Percentiles rank a stretch among this genome's conserved stretches.
These are phyloP conservation scores for Tarsius wallacei DNA, from an alignment of 2,797 vertebrate species.

Conservation along the genomic window DNA sequence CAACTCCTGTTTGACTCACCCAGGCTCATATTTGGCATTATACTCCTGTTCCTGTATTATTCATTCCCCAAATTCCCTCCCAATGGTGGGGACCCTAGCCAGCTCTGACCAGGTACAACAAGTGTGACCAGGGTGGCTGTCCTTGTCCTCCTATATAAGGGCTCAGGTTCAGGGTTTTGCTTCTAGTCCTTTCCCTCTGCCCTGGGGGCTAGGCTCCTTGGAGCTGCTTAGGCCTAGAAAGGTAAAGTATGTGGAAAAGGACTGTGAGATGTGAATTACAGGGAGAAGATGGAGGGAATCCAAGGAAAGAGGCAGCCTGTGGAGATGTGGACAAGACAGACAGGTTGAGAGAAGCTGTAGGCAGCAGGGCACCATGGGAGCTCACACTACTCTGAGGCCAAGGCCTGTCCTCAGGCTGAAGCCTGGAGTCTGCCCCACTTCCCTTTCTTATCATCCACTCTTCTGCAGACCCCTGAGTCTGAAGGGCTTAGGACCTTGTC, in stretches of 20 bases:
- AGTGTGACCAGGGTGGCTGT: not conserved
- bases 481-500: constrained; percentile 76
- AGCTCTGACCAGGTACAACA: constrained; percentile 34
- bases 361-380: constrained; percentile 65
- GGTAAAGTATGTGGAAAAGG: constrained; percentile 85
- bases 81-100: constrained; percentile 19
- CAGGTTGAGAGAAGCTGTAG: not conserved
- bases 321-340: constrained; percentile 46
- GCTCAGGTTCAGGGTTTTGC: constrained; percentile 45
- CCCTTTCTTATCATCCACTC: constrained; percentile 53
- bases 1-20: not conserved
- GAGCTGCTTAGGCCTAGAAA: constrained; percentile 74
- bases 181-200: constrained; percentile 6
- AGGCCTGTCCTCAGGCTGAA: constrained; percentile 64
- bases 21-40: constrained; percentile 36
- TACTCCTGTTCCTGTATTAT: constrained; percentile 2
- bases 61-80: constrained; percentile 51
- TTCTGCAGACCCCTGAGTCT: constrained; percentile 31
- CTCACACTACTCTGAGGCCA: constrained; percentile 50
- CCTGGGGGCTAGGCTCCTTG: constrained; percentile 63
- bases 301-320: constrained; percentile 48
- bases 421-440: constrained; percentile 70
- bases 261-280: constrained; percentile 74
- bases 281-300: constrained; percentile 63
- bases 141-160: not conserved